Evolutionary conservation across 2,797 vertebrate genomes (phyloP), one percentile per base, ranked within the genome.

Genomic region (Pteropus rufus): DNA sequence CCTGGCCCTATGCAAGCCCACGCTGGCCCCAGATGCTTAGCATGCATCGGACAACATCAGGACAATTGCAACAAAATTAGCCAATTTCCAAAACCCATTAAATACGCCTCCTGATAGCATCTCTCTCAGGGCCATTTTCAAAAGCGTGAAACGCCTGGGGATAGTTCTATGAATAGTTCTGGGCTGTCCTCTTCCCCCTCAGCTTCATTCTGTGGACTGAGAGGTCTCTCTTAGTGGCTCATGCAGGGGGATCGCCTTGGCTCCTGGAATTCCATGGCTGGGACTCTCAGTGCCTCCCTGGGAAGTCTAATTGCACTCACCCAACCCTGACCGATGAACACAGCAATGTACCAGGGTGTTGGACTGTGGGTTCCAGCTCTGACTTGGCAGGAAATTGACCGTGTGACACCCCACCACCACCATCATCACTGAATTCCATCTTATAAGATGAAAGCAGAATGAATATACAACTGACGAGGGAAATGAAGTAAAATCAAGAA

Each of bases 61-160:
- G 86, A 85, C 46, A 39, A 77, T 95, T 95, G 94, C 69, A 4
- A 91, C 96, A 95, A 95, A 97, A 97, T 97, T 97, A 97, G 96
- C 93, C 97, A 97, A 97, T 97, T 97, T 98, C 96, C 93, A 95
- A 96, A 97, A 96, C 94, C 97, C 80, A 97, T 98, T 97, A 97
- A 97, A 88, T 91, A 92, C 3, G 39, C 52, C 76, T 97, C 75
- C 89, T 79, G 97, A 97, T 97, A 97, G 91, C 91, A 97, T 97
- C 96, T 97, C 94, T 96, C 93, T 93, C 91, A 62, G 62, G 86
- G 94, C 94, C 84, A 93, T 96, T 97, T 93, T 89, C 91, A 77
- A 88, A 95, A 96, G 83, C 3, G 3, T 91, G 83, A 95, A 69
- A 24, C 0, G 64, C 87, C 8, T 56, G 52, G 56, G 92, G 92